Percentiles rank a stretch among this genome's conserved stretches.
Evolutionary conservation across 2,797 vertebrate genomes (phyloP).

Genomic region (Dromococcyx pavoninus): DNA sequence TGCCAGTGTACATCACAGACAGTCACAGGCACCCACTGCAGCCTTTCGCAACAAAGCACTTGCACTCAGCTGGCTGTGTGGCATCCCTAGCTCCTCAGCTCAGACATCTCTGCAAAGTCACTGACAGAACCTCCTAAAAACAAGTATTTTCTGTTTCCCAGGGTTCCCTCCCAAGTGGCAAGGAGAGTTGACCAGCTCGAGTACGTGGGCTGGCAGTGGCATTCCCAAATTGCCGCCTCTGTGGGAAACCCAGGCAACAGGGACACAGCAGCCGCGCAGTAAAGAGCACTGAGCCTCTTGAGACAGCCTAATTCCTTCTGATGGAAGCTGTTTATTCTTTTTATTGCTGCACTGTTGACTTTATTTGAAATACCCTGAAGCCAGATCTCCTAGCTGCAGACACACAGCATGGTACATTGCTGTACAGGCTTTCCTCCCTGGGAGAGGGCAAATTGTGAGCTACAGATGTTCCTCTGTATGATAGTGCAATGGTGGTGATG

Average conservation of each 20-base stretch:
- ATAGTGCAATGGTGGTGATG: accelerated
- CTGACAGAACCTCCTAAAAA: neutral
- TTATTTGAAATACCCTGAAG: neutral
- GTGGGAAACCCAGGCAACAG: neutral
- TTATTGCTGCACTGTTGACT: neutral
- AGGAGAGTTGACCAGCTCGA: neutral
- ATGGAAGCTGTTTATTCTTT: neutral
- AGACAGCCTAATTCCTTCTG: neutral
- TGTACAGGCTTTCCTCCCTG: neutral
- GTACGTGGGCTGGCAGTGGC: neutral
- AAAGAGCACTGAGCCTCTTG: neutral
- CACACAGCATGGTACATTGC: neutral
- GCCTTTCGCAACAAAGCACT: neutral
- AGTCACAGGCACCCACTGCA: neutral
- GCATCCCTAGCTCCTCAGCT: neutral
- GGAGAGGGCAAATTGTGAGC: neutral
- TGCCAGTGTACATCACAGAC: accelerated
- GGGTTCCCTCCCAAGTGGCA: neutral
- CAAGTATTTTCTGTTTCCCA: neutral
- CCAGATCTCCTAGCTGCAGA: neutral
- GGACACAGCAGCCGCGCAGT: neutral
- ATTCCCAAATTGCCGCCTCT: neutral
- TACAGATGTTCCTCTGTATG: neutral
- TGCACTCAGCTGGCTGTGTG: neutral
- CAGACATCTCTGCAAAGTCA: neutral